Conservation (phyloP, 2,888 invertebrate genomes). For the Pristionchus fissidentatus region DNA sequence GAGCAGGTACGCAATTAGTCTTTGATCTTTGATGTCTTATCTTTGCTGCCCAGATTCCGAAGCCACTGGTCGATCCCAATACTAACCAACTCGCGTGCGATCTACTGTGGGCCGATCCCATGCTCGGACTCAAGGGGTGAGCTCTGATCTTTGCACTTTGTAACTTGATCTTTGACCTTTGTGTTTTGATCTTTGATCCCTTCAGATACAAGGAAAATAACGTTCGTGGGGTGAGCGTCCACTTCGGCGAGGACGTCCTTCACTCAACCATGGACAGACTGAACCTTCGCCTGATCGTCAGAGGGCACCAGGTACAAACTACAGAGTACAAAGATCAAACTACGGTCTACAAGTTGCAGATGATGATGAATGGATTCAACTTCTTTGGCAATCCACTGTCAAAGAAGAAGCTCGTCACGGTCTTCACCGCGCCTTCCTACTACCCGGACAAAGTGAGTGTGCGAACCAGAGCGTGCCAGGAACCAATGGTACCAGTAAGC, state of each 20-base stretch:
- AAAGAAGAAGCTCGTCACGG: neutral
- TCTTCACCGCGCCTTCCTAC: constrained; percentile 11
- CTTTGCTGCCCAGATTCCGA: constrained; percentile 50
- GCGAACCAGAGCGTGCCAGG: too few species aligned
- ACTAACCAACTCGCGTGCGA: constrained; percentile 53
- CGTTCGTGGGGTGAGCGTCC: constrained; percentile 19
- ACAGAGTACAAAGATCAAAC: neutral
- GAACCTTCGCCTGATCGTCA: neutral
- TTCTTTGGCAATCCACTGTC: constrained; percentile 2
- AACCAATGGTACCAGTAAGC: too few species aligned
- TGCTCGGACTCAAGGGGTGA: constrained; percentile 49
- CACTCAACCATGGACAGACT: neutral
- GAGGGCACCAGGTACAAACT: constrained; percentile 26
- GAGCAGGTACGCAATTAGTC: constrained; percentile 36
- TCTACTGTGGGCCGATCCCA: constrained; percentile 62
- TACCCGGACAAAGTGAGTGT: constrained; percentile 24
- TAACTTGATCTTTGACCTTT: neutral
- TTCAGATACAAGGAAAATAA: constrained; percentile 9
- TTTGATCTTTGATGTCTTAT: constrained; percentile 4
- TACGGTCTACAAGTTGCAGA: neutral
- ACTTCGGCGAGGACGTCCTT: constrained; percentile 43
- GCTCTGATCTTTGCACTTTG: neutral
- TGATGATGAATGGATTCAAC: constrained; percentile 39
- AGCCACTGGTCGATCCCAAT: constrained; percentile 54
- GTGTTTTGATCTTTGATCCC: neutral